Evolutionary conservation across 1,140 invertebrate species (phyloP).

Genomic region (Teleopsis dalmanni): DNA sequence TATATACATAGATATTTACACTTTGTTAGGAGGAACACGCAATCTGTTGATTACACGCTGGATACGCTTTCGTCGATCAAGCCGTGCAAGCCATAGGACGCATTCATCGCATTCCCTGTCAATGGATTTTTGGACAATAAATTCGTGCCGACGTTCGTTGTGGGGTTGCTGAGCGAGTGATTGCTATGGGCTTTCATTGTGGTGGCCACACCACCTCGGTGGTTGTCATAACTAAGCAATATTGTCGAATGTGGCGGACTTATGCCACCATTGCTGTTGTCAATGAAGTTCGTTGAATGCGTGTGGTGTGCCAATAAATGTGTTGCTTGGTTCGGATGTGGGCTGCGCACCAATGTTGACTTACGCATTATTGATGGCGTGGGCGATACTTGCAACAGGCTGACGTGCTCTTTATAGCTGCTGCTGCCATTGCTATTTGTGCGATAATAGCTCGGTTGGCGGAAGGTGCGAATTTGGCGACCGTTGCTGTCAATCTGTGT

Average conservation of each 20-base stretch:
- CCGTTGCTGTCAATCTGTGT: slow-evolving; percentile 33
- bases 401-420: slow-evolving; percentile 30
- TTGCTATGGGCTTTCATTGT: slow-evolving; percentile 11
- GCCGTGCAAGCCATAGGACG: too few relatives aligned
- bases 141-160: too few relatives aligned
- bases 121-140: too few relatives aligned
- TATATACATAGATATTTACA: too few relatives aligned
- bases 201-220: slow-evolving; percentile 16
- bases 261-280: neutral
- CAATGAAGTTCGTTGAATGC: neutral
- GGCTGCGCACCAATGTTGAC: slow-evolving; percentile 25
- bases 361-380: slow-evolving; percentile 30
- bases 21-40: too few relatives aligned
- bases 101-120: too few relatives aligned
- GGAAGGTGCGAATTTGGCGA: slow-evolving; percentile 26
- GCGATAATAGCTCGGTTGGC: slow-evolving; percentile 39
- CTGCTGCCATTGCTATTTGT: slow-evolving; percentile 26
- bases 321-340: slow-evolving; percentile 20
- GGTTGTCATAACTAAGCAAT: slow-evolving; percentile 28
- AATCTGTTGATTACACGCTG: too few relatives aligned
- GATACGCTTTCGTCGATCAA: too few relatives aligned
- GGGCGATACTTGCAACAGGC: slow-evolving; percentile 25
- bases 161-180: too few relatives aligned
- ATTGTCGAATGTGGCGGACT: slow-evolving; percentile 18
- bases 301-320: slow-evolving; percentile 6